Percentiles rank a stretch among this genome's conserved stretches.
phyloP scores from a whole-genome alignment of 92 coral and sea anemone species.

The Micromussa lordhowensis region DNA sequence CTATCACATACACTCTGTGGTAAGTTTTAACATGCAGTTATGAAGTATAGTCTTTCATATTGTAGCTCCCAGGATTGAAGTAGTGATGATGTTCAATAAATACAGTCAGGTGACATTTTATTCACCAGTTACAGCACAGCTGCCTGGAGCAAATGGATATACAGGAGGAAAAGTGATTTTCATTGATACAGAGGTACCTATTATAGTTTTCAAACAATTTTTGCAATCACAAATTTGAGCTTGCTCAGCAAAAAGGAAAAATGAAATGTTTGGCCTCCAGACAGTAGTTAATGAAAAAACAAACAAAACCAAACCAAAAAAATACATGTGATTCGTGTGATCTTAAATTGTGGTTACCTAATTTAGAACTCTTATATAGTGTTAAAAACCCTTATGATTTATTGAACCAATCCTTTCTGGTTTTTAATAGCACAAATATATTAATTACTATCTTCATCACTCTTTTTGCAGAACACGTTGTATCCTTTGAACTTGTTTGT shows the following conservation, averaged over 20 bases:
- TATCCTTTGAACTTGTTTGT: constrained; percentile 77
- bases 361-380: no score
- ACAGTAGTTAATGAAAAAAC: background rate
- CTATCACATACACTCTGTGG: constrained; percentile 99
- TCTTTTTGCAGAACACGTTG: constrained; percentile 89
- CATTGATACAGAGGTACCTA: constrained; percentile 96
- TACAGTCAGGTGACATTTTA: background rate
- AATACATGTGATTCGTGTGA: background rate
- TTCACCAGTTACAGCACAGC: constrained; percentile 91
- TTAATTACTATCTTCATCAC: background rate
- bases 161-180: constrained; percentile 99
- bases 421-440: background rate
- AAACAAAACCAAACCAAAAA: no score
- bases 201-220: no score
- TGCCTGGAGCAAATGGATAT: constrained; percentile 96
- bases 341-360: no score
- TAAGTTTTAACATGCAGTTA: constrained; percentile 43
- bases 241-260: background rate
- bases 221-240: background rate
- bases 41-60: no score
- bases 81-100: background rate
- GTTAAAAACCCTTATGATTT: background rate
- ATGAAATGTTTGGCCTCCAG: background rate
- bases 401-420: background rate
- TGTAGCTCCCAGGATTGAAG: background rate